Conservation (phyloP, 1,140 invertebrate genomes). For the Aphaenogaster ashmeadi region DNA sequence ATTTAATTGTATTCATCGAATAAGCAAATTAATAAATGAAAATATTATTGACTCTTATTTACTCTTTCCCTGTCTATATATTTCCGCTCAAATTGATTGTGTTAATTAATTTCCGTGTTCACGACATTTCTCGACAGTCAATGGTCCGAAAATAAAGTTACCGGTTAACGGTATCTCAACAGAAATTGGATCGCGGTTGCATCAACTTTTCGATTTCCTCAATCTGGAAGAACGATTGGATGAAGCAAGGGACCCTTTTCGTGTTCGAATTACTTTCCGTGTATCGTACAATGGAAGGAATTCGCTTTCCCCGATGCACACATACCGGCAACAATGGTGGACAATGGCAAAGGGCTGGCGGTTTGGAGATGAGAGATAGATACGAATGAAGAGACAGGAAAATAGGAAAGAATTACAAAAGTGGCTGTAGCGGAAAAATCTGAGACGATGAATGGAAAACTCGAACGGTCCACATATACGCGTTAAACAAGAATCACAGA, state of each 20-base stretch:
- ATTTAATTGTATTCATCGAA: slow-evolving; percentile 8
- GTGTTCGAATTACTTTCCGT: slow-evolving; percentile 73
- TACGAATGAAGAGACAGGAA: slow-evolving; percentile 65
- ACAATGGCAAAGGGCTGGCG: slow-evolving; percentile 68
- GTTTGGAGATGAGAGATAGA: slow-evolving; percentile 64
- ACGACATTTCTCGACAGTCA: slow-evolving; percentile 47
- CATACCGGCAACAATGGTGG: slow-evolving; percentile 69
- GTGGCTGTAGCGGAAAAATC: slow-evolving; percentile 71
- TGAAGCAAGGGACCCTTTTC: slow-evolving; percentile 41
- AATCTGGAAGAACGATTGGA: slow-evolving; percentile 71
- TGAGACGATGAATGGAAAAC: slow-evolving; percentile 56
- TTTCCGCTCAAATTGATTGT: not conserved
- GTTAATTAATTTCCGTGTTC: slow-evolving; percentile 45
- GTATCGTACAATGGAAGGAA: slow-evolving; percentile 73
- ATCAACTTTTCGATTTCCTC: slow-evolving; percentile 68
- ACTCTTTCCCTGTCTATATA: not conserved
- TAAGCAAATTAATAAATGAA: not conserved
- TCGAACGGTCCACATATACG: slow-evolving; percentile 8
- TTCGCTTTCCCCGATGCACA: slow-evolving; percentile 69
- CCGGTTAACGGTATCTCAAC: slow-evolving; percentile 55
- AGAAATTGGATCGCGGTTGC: slow-evolving; percentile 64
- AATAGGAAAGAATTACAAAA: slow-evolving; percentile 72
- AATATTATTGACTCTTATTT: not conserved
- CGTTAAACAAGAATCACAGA: slow-evolving; percentile 40
- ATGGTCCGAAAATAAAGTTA: slow-evolving; percentile 60